Evolutionary conservation across 2,888 invertebrate species (phyloP).

Genomic region (Eupithecia subumbrata): DNA sequence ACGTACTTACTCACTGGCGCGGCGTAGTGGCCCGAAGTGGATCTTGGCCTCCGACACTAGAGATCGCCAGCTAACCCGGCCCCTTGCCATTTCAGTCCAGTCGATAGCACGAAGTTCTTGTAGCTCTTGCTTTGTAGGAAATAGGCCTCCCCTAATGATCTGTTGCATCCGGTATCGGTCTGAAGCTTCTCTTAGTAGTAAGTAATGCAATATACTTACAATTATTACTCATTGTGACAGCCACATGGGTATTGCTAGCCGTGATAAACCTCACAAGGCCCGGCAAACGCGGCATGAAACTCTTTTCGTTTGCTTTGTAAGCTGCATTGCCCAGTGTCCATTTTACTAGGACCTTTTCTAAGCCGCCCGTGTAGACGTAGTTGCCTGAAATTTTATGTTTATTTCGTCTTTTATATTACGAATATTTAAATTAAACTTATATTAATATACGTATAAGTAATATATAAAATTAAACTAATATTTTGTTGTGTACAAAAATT

Average conservation of each 20-base stretch:
- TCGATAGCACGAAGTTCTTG: no score
- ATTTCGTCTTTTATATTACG: background rate
- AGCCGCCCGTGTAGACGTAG: conserved; percentile 74
- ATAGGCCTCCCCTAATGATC: background rate
- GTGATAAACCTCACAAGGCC: conserved; percentile 71
- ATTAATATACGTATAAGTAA: no score
- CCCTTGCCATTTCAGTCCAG: no score
- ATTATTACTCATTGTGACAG: conserved; percentile 73
- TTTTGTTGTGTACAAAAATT: no score
- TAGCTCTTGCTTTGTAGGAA: no score
- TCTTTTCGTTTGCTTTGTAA: conserved; percentile 65
- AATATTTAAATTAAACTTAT: no score
- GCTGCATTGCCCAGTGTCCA: conserved; percentile 73
- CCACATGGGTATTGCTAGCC: conserved; percentile 67
- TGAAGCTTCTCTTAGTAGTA: background rate
- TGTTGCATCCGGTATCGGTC: background rate
- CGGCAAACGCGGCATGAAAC: conserved; percentile 74
- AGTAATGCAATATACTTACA: conserved; percentile 59
- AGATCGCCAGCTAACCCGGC: no score
- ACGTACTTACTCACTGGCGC: background rate
- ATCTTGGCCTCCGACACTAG: no score
- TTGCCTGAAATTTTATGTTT: conserved; percentile 57
- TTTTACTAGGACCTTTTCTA: conserved; percentile 77
- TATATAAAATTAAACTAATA: no score
- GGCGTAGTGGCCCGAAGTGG: no score